Conservation (phyloP, 2,888 invertebrate species). For the Lapara coniferarum region DNA sequence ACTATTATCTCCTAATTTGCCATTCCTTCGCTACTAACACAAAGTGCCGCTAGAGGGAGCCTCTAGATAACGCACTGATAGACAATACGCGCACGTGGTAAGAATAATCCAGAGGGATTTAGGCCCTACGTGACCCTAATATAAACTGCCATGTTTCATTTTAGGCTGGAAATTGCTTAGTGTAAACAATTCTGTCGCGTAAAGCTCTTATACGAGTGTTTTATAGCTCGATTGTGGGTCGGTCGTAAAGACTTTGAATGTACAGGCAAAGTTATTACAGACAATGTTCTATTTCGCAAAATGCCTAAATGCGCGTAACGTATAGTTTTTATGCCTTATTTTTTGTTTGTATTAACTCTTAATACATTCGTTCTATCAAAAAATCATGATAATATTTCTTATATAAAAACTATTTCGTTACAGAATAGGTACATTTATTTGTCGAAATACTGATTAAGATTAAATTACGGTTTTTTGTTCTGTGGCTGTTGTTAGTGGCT, state of each 20-base stretch:
- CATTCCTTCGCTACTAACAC: background rate
- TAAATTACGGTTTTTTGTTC: too few relatives aligned
- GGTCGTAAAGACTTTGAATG: background rate
- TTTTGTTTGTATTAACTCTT: too few relatives aligned
- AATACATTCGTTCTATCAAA: too few relatives aligned
- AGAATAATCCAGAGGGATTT: constrained; percentile 48
- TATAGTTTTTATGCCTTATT: too few relatives aligned
- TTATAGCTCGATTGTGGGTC: background rate
- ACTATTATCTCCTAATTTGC: background rate
- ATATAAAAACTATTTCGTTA: too few relatives aligned
- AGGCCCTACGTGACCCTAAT: constrained; percentile 44
- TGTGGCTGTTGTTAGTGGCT: too few relatives aligned
- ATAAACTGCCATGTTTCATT: constrained; percentile 38
- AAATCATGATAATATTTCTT: too few relatives aligned
- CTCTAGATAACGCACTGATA: constrained; percentile 44
- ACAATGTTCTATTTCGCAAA: too few relatives aligned
- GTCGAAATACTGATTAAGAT: too few relatives aligned
- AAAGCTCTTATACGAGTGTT: constrained; percentile 26
- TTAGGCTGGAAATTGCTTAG: constrained; percentile 36
- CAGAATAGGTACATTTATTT: too few relatives aligned
- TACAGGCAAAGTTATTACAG: too few relatives aligned
- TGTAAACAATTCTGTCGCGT: constrained; percentile 35
- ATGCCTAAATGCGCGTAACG: too few relatives aligned
- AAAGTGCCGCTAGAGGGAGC: constrained; percentile 12
- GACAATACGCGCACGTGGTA: constrained; percentile 47